A percentile compares a stretch with the other conserved stretches of the same genome.
These are phyloP conservation scores for Charina bottae DNA, from an alignment of 2,113 vertebrate genomes.

Conservation along the genomic window DNA sequence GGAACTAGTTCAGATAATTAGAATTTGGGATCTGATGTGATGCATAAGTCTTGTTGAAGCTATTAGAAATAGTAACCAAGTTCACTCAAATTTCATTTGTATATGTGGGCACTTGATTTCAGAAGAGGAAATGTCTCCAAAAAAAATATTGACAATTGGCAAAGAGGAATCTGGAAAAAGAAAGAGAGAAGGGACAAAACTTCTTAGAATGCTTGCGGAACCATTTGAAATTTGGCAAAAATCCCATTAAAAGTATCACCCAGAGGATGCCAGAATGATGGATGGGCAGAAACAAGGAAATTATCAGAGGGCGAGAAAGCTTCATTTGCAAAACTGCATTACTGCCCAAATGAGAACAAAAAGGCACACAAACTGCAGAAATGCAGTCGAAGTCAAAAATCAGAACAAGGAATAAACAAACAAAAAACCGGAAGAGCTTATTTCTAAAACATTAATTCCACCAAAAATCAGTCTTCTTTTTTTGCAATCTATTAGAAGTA, in stretches of 20 bases:
- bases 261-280: not conserved
- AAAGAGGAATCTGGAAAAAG: not conserved
- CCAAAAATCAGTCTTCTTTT: not conserved
- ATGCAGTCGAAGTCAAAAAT: not conserved
- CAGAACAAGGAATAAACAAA: not conserved
- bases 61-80: not conserved
- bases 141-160: not conserved
- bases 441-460: not conserved
- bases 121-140: not conserved
- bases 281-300: not conserved
- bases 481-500: not conserved
- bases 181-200: not conserved
- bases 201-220: not conserved
- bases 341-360: not conserved
- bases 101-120: not conserved
- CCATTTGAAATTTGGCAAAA: not conserved
- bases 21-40: not conserved
- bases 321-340: not conserved
- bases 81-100: not conserved
- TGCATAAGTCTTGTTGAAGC: not conserved
- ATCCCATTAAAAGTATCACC: not conserved
- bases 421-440: not conserved
- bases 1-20: not conserved
- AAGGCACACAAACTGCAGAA: not conserved
- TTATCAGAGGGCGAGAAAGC: not conserved